Evolutionary conservation across 2,113 vertebrate species (phyloP).

Genomic region (Cyprinodon tularosa): DNA sequence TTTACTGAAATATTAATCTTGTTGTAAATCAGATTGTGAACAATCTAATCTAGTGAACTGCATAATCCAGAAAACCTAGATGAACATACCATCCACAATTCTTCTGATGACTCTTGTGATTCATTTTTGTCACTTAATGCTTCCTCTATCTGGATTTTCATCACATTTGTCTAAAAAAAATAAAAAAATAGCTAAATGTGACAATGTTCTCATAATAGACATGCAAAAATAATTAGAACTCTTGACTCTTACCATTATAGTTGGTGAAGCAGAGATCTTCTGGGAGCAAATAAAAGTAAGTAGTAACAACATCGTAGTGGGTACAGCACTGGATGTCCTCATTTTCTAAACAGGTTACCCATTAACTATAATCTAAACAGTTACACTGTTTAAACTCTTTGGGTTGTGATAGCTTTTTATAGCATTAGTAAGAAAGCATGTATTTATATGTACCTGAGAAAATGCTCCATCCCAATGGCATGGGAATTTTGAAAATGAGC

Average conservation of each 20-base stretch:
- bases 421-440: neutral
- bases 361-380: neutral
- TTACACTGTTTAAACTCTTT: neutral
- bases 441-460: slow-evolving; percentile 4
- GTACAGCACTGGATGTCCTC: neutral
- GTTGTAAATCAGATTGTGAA: too few relatives aligned
- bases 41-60: too few relatives aligned
- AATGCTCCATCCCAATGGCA: slow-evolving; percentile 1
- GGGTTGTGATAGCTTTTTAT: neutral
- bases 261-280: neutral
- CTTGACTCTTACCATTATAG: neutral
- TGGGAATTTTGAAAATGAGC: neutral
- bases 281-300: slow-evolving; percentile 1
- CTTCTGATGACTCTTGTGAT: slow-evolving; percentile 11
- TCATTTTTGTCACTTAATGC: slow-evolving; percentile 4
- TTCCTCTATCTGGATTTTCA: slow-evolving; percentile 26
- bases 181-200: too few relatives aligned
- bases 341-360: slow-evolving; percentile 8
- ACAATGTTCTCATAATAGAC: too few relatives aligned
- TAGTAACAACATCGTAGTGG: neutral
- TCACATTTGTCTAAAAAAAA: neutral
- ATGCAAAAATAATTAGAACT: neutral
- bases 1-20: neutral
- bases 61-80: neutral
- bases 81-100: slow-evolving; percentile 52